Conservation (phyloP, 2,113 vertebrate genomes). For the Tringa solitaria region DNA sequence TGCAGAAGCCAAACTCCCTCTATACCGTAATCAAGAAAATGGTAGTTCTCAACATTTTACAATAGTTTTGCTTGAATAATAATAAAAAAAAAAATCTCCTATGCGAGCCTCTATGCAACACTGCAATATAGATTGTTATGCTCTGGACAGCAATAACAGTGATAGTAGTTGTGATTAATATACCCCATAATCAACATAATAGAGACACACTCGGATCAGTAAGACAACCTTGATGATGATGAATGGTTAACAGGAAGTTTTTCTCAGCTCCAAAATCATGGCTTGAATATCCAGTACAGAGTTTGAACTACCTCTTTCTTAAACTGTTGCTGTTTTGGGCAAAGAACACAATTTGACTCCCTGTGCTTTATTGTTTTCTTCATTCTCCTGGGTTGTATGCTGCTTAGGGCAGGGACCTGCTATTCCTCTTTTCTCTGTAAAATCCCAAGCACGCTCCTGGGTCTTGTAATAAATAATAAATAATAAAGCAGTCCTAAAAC, state of each 20-base stretch:
- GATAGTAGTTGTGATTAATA: background rate
- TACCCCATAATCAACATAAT: background rate
- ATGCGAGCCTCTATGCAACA: background rate
- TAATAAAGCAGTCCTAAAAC: background rate
- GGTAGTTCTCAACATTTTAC: background rate
- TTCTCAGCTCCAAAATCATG: background rate
- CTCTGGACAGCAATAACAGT: background rate
- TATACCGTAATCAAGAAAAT: background rate
- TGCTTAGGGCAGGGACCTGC: background rate
- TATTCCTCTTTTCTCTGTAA: background rate
- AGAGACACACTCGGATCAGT: background rate
- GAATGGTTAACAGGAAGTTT: background rate
- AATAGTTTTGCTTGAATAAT: background rate
- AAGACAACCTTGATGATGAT: background rate
- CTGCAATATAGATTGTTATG: background rate
- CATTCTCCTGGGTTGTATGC: background rate
- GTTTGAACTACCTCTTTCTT: background rate
- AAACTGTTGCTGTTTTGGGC: background rate
- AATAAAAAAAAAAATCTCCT: background rate
- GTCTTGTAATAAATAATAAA: background rate
- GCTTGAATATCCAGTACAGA: background rate
- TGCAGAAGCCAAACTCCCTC: background rate
- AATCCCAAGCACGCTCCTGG: background rate
- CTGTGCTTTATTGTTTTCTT: background rate
- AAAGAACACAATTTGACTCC: background rate